These are phyloP conservation scores for Hyles euphorbiae DNA, from an alignment of 1,140 invertebrate species.

Conservation along the genomic window DNA sequence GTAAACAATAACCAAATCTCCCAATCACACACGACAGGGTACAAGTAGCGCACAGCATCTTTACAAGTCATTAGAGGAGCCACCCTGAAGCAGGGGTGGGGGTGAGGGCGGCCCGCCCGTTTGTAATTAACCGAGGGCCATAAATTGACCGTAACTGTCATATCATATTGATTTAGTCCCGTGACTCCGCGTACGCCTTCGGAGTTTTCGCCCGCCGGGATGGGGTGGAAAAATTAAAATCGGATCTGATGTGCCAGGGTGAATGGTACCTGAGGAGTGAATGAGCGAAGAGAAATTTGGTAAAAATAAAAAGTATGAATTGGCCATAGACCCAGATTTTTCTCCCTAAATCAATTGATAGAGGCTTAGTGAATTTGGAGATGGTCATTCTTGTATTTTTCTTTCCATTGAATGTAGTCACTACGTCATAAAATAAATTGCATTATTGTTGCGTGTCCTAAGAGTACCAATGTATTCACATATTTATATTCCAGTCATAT, in stretches of 20 bases:
- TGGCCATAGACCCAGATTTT: too few species aligned
- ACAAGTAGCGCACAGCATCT: conserved; percentile 37
- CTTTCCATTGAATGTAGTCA: too few species aligned
- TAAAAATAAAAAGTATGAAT: too few species aligned
- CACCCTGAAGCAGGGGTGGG: conserved; percentile 17
- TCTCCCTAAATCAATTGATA: too few species aligned
- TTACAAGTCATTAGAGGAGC: conserved; percentile 62
- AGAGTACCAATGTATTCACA: too few species aligned
- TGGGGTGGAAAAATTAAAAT: conserved; percentile 39
- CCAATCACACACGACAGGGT: too few species aligned
- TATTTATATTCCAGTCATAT: too few species aligned
- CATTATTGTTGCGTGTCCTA: too few species aligned
- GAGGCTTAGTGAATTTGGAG: too few species aligned
- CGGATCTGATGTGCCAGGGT: neutral
- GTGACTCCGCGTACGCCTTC: conserved; percentile 32
- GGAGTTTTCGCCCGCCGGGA: conserved; percentile 27
- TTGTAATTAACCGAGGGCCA: conserved; percentile 69
- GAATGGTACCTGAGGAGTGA: neutral
- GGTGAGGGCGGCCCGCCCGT: conserved; percentile 26
- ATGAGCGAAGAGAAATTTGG: neutral
- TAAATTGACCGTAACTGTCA: conserved; percentile 73
- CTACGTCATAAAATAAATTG: too few species aligned
- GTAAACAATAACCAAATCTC: too few species aligned
- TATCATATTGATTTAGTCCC: conserved; percentile 73
- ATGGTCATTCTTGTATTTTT: too few species aligned